These are phyloP conservation scores for Pangasianodon hypophthalmus DNA, from an alignment of 2,113 vertebrate species.

Conservation along the genomic window DNA sequence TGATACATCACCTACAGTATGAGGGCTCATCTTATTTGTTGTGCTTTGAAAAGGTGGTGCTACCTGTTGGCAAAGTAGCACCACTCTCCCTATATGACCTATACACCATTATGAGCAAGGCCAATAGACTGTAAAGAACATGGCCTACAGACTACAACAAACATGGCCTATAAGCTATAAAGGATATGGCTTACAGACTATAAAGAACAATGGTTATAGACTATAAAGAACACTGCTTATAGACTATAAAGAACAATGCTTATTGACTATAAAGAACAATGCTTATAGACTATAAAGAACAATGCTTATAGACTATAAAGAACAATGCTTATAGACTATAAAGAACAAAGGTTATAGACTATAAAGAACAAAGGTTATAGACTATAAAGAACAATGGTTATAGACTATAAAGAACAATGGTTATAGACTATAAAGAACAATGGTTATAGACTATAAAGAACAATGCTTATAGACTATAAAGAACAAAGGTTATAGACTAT, in stretches of 20 bases:
- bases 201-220: background rate
- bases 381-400: background rate
- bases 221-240: background rate
- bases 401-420: background rate
- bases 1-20: background rate
- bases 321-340: background rate
- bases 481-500: background rate
- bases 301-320: background rate
- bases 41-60: background rate
- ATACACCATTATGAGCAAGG: background rate
- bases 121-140: background rate
- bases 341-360: background rate
- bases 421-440: background rate
- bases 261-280: background rate
- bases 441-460: background rate
- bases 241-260: background rate
- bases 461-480: background rate
- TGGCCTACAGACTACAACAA: background rate
- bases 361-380: background rate
- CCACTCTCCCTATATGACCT: background rate
- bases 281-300: background rate
- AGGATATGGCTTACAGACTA: background rate
- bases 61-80: background rate
- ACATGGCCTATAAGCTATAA: background rate
- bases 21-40: background rate